Evolutionary conservation across 1,140 invertebrate species (phyloP).

Genomic region (Cyclargus thomasi): DNA sequence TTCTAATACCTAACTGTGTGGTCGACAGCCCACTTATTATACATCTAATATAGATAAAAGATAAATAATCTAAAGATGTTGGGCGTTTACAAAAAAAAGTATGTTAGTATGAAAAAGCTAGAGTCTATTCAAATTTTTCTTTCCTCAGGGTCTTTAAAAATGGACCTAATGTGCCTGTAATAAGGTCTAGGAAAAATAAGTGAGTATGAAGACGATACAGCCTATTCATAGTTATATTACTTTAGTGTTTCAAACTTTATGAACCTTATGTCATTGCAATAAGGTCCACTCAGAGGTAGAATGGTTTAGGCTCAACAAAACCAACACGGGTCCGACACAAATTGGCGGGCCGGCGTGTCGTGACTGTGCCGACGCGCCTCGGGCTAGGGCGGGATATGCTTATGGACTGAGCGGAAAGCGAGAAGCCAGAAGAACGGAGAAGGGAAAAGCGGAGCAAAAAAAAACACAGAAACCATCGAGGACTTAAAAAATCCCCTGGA

Average conservation of each 20-base stretch:
- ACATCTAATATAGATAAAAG: constrained; percentile 1
- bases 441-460: not conserved
- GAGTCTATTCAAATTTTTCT: not conserved
- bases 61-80: not conserved
- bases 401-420: constrained; percentile 25
- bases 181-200: constrained; percentile 37
- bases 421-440: constrained; percentile 1
- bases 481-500: too few species aligned
- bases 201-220: constrained; percentile 56
- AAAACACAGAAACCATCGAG: too few species aligned
- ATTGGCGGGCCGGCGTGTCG: constrained; percentile 64
- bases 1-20: not conserved
- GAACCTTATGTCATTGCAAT: not conserved
- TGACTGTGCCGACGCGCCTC: constrained; percentile 53
- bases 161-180: not conserved
- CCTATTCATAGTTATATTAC: not conserved
- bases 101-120: constrained; percentile 63
- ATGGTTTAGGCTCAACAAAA: constrained; percentile 58
- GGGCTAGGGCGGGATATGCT: constrained; percentile 30
- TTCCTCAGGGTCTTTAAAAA: not conserved
- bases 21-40: not conserved
- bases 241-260: not conserved
- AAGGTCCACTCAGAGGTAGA: not conserved
- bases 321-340: constrained; percentile 69
- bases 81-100: constrained; percentile 45